A percentile compares a stretch with the other conserved stretches of the same genome.
phyloP scores from a whole-genome alignment of 2,797 vertebrate species.

The Clarias fuscus region DNA sequence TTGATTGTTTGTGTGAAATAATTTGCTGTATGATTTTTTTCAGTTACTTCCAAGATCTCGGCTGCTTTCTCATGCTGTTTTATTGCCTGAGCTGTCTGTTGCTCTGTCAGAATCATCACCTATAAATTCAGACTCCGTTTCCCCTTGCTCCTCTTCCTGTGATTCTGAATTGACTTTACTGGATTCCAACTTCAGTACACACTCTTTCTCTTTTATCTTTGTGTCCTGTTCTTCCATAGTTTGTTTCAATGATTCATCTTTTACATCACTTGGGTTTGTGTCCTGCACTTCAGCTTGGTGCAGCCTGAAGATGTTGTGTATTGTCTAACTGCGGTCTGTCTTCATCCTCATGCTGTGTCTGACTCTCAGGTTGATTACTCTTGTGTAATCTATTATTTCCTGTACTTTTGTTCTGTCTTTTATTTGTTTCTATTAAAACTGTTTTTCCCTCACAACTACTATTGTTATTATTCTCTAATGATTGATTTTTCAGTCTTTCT shows the following conservation, averaged over 20 bases:
- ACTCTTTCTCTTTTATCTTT: conserved; percentile 41
- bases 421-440: not conserved
- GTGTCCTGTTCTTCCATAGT: conserved; percentile 31
- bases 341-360: not conserved
- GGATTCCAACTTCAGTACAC: conserved; percentile 10
- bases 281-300: not conserved
- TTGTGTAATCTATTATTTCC: not conserved
- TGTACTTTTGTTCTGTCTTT: too few relatives aligned
- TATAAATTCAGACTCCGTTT: fast-evolving
- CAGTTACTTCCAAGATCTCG: not conserved
- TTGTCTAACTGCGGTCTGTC: not conserved
- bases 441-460: not conserved
- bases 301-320: not conserved
- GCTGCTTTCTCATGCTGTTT: not conserved
- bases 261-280: not conserved
- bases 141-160: not conserved
- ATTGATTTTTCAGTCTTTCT: not conserved
- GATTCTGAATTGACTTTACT: not conserved
- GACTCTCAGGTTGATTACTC: too few relatives aligned
- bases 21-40: too few relatives aligned
- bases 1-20: too few relatives aligned
- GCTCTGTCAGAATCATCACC: not conserved
- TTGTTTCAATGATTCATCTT: not conserved
- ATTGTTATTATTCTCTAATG: too few relatives aligned
- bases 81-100: not conserved